Conservation (phyloP, 2,797 vertebrate species). For the Mormyrops boulengeri region DNA sequence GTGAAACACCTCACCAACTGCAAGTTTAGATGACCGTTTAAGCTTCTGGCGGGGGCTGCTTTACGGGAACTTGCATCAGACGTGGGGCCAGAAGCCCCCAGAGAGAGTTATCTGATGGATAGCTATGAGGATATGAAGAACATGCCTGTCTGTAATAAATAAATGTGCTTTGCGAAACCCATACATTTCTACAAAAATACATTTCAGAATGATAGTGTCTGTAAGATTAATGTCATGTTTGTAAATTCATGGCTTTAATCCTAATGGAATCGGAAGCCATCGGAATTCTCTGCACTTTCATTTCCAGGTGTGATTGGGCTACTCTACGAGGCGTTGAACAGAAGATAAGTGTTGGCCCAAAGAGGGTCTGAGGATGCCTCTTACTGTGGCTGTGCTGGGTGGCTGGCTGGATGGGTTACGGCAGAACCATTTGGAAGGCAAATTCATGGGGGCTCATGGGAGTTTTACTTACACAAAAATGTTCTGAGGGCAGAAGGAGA, state of each 20-base stretch:
- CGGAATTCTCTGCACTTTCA: background rate
- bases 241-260: background rate
- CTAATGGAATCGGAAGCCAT: background rate
- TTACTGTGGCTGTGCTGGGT: background rate
- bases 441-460: background rate
- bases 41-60: background rate
- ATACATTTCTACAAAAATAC: background rate
- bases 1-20: background rate
- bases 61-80: background rate
- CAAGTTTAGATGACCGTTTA: background rate
- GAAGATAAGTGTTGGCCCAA: background rate
- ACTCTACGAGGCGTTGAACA: background rate
- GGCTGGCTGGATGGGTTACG: background rate
- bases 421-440: background rate
- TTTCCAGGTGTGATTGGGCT: background rate
- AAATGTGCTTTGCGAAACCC: background rate
- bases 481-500: background rate
- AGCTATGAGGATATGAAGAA: background rate
- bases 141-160: background rate
- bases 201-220: background rate
- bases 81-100: background rate
- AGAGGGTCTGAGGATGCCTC: background rate
- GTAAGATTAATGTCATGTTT: background rate
- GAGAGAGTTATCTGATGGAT: background rate
- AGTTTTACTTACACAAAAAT: background rate